A percentile compares a stretch with the other conserved stretches of the same genome.
phyloP scores from a whole-genome alignment of 1,140 invertebrate species.

The Centruroides vittatus region DNA sequence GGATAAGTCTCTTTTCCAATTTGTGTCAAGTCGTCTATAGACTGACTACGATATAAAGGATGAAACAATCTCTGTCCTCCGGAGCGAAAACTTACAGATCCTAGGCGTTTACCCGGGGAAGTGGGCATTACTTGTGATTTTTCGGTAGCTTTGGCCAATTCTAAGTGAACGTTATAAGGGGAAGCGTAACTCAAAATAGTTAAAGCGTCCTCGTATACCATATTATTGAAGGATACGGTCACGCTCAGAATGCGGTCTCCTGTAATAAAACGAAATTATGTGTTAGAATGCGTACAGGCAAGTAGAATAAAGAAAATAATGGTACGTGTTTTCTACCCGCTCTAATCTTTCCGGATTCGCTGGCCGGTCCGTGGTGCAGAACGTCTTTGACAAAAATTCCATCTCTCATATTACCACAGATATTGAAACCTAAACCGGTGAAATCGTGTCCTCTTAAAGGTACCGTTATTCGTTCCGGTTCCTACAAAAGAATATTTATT shows the following conservation, averaged over 20 bases:
- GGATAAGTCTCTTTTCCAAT: slow-evolving; percentile 11
- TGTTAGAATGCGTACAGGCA: too few species aligned
- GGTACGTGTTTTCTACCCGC: slow-evolving; percentile 42
- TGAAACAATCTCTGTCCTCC: slow-evolving; percentile 40
- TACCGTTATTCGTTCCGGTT: slow-evolving; percentile 43
- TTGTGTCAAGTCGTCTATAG: slow-evolving; percentile 41
- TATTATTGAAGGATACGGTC: slow-evolving; percentile 69
- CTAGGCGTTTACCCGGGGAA: slow-evolving; percentile 27
- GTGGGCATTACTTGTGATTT: neutral
- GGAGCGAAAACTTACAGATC: slow-evolving; percentile 11
- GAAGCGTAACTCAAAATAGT: slow-evolving; percentile 79
- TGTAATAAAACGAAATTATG: slow-evolving; percentile 29
- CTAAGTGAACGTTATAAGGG: slow-evolving; percentile 67
- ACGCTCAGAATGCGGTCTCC: slow-evolving; percentile 73
- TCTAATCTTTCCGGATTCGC: slow-evolving; percentile 62
- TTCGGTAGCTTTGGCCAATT: slow-evolving; percentile 38
- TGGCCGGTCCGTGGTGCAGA: slow-evolving; percentile 68
- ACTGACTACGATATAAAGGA: slow-evolving; percentile 51
- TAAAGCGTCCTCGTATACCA: slow-evolving; percentile 78
- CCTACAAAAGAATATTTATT: slow-evolving; percentile 23
- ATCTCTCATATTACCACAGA: slow-evolving; percentile 73
- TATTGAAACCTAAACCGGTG: slow-evolving; percentile 78
- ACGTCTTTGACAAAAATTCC: slow-evolving; percentile 79
- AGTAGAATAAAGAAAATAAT: too few species aligned
- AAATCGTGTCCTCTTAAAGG: slow-evolving; percentile 69